Conservation (phyloP, 2,888 invertebrate species). For the Margaritifera margaritifera region DNA sequence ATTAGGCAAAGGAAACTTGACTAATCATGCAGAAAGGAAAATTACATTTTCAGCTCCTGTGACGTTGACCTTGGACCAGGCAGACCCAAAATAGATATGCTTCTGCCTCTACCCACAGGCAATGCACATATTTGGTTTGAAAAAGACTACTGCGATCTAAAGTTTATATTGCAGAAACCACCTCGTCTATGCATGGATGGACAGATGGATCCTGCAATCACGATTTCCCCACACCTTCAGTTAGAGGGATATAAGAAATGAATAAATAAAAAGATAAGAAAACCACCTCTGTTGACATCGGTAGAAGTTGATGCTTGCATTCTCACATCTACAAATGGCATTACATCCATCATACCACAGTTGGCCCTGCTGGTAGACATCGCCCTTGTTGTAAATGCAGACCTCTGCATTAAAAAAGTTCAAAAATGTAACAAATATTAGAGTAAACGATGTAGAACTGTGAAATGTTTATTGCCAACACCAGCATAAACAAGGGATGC, state of each 20-base stretch:
- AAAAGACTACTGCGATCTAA: not conserved
- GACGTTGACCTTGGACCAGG: too few relatives aligned
- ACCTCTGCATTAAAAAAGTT: constrained; percentile 25
- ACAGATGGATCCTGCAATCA: too few relatives aligned
- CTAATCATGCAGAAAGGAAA: too few relatives aligned
- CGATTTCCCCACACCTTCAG: too few relatives aligned
- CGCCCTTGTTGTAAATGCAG: constrained; percentile 49
- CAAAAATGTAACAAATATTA: not conserved
- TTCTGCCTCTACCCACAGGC: too few relatives aligned
- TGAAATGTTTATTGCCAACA: not conserved
- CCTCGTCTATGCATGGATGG: not conserved
- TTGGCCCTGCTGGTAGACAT: constrained; percentile 48
- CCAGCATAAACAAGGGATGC: too few relatives aligned
- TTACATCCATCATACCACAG: constrained; percentile 56
- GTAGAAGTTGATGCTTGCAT: constrained; percentile 44
- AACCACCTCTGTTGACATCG: constrained; percentile 52
- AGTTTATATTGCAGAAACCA: not conserved
- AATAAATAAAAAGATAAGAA: not conserved
- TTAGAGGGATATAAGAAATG: too few relatives aligned
- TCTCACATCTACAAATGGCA: constrained; percentile 50
- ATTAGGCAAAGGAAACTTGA: too few relatives aligned
- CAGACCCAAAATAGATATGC: too few relatives aligned
- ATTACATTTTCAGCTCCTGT: too few relatives aligned
- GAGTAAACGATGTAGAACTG: not conserved
- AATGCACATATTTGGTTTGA: not conserved